A percentile compares a stretch with the other conserved stretches of the same genome.
These are phyloP conservation scores for Pristionchus japonicus DNA, from an alignment of 2,888 invertebrate species.

Conservation along the genomic window DNA sequence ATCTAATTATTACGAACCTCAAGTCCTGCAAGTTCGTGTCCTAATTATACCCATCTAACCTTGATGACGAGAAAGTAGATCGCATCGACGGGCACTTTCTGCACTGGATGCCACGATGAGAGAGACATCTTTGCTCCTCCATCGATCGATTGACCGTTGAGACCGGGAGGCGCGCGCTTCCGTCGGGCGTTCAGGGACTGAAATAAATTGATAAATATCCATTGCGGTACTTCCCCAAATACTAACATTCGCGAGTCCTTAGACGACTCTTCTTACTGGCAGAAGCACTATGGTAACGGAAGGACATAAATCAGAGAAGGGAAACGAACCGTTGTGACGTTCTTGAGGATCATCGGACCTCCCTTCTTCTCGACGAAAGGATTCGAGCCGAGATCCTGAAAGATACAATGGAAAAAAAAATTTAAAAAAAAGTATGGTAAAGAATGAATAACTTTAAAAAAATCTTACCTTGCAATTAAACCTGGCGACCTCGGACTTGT, in stretches of 20 bases:
- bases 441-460: background rate
- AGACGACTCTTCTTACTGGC: too few species aligned
- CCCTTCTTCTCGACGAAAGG: slow-evolving; percentile 52
- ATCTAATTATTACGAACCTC: background rate
- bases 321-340: slow-evolving; percentile 50
- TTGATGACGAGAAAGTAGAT: slow-evolving; percentile 72
- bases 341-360: slow-evolving; percentile 55
- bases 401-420: background rate
- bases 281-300: too few species aligned
- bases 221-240: background rate
- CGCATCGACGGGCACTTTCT: slow-evolving; percentile 68
- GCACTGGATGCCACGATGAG: slow-evolving; percentile 69
- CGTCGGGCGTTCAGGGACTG: background rate
- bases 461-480: slow-evolving; percentile 61
- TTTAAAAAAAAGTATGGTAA: background rate
- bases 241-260: too few species aligned
- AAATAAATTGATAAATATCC: background rate
- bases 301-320: background rate
- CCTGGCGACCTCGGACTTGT: slow-evolving; percentile 64
- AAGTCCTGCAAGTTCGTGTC: background rate
- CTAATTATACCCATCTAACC: slow-evolving; percentile 46
- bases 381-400: slow-evolving; percentile 53
- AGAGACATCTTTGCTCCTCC: slow-evolving; percentile 64
- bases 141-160: slow-evolving; percentile 64
- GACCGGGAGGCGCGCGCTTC: slow-evolving; percentile 50